Evolutionary conservation across 2,797 vertebrate species (phyloP).

Genomic region (Lithobates pipiens): DNA sequence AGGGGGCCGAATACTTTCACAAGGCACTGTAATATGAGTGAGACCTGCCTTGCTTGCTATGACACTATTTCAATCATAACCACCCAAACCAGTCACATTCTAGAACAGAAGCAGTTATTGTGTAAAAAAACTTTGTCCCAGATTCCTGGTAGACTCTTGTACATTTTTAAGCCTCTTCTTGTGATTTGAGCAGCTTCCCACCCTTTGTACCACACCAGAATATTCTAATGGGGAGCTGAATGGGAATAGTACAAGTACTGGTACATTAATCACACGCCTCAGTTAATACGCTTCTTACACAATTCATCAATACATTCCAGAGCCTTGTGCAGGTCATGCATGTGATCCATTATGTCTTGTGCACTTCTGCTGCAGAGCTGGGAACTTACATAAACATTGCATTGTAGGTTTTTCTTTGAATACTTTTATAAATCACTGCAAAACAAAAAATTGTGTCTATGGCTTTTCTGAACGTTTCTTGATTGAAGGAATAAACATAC

Average conservation of each 20-base stretch:
- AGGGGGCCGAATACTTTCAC: too few species aligned
- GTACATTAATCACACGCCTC: constrained; percentile 48
- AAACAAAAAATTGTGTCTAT: not conserved
- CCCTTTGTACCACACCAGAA: constrained; percentile 17
- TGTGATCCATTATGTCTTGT: constrained; percentile 25
- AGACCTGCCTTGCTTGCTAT: not conserved
- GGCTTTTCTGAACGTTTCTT: not conserved
- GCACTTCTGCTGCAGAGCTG: not conserved
- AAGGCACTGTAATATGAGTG: not conserved
- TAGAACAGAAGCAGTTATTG: constrained; percentile 2
- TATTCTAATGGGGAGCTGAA: constrained; percentile 39
- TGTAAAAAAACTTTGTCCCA: constrained; percentile 31
- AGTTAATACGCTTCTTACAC: constrained; percentile 53
- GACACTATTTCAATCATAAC: not conserved
- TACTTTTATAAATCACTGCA: not conserved
- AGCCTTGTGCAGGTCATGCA: constrained; percentile 49
- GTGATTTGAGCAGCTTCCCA: constrained; percentile 29
- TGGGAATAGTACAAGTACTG: constrained; percentile 11
- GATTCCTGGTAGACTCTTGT: constrained; percentile 1
- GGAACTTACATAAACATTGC: not conserved
- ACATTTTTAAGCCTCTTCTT: constrained; percentile 42
- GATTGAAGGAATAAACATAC: too few species aligned
- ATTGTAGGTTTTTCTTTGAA: not conserved
- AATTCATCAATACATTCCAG: constrained; percentile 51
- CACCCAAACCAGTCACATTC: not conserved